A percentile compares a stretch with the other conserved stretches of the same genome.
Conservation (phyloP, 2,113 vertebrate species). For the Gadus chalcogrammus region DNA sequence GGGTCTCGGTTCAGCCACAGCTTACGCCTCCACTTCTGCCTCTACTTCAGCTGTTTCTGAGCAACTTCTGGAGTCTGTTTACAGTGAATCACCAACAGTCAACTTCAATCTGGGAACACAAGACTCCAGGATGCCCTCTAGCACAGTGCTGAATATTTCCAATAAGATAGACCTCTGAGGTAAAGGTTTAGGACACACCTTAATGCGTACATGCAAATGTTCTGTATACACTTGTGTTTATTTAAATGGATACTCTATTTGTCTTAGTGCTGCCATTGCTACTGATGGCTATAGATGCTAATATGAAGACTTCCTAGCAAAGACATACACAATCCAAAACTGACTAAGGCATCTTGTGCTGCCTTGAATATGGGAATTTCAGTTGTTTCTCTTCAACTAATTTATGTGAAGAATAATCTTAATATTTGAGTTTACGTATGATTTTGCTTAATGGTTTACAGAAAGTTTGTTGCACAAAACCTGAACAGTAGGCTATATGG, state of each 20-base stretch:
- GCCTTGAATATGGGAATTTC: no score
- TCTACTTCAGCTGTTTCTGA: constrained; percentile 70
- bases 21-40: constrained; percentile 51
- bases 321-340: no score
- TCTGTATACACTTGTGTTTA: neutral
- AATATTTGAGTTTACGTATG: neutral
- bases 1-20: neutral
- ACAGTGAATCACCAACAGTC: constrained; percentile 66
- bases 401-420: neutral
- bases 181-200: neutral
- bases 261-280: no score
- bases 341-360: no score
- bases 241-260: no score
- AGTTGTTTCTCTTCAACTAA: neutral
- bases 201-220: constrained; percentile 28
- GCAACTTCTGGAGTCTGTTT: constrained; percentile 84
- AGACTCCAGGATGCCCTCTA: constrained; percentile 27
- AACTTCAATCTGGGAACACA: constrained; percentile 12
- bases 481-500: no score
- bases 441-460: no score
- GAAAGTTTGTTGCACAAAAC: no score
- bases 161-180: constrained; percentile 81
- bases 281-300: no score
- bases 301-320: no score
- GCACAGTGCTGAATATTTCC: constrained; percentile 57